Base-by-base conservation (phyloP, 2,888 invertebrate genomes). In the Drosophila testacea region DNA sequence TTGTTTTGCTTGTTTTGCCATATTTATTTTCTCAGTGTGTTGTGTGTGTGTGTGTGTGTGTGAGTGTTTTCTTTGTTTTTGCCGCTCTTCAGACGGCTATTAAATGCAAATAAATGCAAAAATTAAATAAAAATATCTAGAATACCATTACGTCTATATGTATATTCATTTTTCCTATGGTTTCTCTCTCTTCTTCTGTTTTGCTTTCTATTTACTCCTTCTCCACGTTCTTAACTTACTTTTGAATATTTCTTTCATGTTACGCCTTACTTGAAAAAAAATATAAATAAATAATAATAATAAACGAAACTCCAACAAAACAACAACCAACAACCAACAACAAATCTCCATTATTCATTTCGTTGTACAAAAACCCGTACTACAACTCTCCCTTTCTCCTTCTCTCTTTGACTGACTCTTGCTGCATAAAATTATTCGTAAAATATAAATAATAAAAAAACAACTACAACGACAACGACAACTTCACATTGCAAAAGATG, bases 401-500 rank as follows among this genome's bases (percentile, higher is more conserved):
- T 51, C 51, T 38, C 60, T 56, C 59, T 66, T 52, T 61, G 69
- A 80, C 76, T 83, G 84, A 79, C 80, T 82, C 64, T 72, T 71
- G 81, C 83, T 83, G 83, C 85, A 83, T 83, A 83, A 83, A 83
- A 85, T 77, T 74, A 71, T 67, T 63, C 54, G 73, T 30, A 66
- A 74, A 67, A 59, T 56, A 66, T 63, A 67, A 36, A 61, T 32
- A 28, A 50, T 50, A 70, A 79, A 75, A 71, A 46, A 69, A 71
- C 60, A 63, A 72, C 41, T 7, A 67, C 69, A 48, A 77, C 42
- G 39, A 41, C 41, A 54, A 74, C 61, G 47, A 48, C 63, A 68
- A 73, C 68, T 71, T 73, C 60, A 69, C 71, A 72, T 69, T 76
- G 69, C 73, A 75, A 82, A 83, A 92, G 91, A 90, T 91, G 92